Evolutionary conservation across 2,113 vertebrate genomes (phyloP), one percentile per base, ranked within the genome.

Genomic region (Lichenostomus cassidix): DNA sequence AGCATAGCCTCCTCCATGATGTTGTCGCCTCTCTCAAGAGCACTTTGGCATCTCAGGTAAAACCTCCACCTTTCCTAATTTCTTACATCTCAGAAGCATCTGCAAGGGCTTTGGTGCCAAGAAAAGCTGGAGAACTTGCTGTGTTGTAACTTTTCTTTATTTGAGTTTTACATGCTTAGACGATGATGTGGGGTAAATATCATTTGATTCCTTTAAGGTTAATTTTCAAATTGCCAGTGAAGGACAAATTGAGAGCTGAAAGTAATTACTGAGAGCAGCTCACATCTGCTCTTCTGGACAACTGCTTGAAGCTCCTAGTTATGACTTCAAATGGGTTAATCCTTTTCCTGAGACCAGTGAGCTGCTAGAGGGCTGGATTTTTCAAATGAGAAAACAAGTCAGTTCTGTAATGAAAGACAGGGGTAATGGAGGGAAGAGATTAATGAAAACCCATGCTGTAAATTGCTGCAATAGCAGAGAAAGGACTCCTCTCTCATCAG

Each of bases 191-290:
- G 62, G 50, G 49, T 92, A 96, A 52, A 49, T 85, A 78, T 56
- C 65, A 81, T 89, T 93, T 95, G 88, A 92, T 90, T 96, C 70
- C 78, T 97, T 94, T 89, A 96, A 97, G 89, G 92, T 92, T 97
- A 95, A 86, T 87, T 97, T 97, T 96, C 96, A 97, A 92, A 93
- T 58, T 94, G 59, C 90, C 81, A 87, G 84, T 74, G 91, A 97
- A 97, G 86, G 87, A 90, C 80, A 95, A 87, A 96, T 58, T 33
- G n/a, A 83, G 70, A 97, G 37, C 69, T 92, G 67, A 97, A 95
- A 94, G 83, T 93, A 97, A 97, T 97, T 96, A 97, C 58, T 80
- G 75, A 95, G 50, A 89, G 60, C 39, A 82, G 62, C 31, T 62
- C 70, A 83, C 91, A 94, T 89, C 88, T 97, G 92, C 74, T 96